phyloP scores from a whole-genome alignment of 2,888 invertebrate genomes.

The Drosophila algonquin region DNA sequence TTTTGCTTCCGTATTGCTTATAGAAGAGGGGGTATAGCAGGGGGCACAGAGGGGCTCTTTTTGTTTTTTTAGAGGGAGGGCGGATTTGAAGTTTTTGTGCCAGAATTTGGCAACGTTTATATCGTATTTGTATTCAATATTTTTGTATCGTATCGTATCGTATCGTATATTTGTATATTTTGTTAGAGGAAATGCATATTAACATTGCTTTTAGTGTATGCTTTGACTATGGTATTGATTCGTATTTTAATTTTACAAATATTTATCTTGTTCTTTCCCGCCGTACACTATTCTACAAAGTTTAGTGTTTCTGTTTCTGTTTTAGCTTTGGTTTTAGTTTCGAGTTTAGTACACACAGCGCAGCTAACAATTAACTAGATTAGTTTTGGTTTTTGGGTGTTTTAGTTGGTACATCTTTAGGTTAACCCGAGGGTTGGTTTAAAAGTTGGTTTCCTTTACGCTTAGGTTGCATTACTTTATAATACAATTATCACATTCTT shows the following conservation, averaged over 20 bases:
- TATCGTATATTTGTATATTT: conserved; percentile 18
- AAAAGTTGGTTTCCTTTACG: conserved; percentile 51
- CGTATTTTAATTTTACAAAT: conserved; percentile 24
- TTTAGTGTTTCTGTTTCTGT: conserved; percentile 13
- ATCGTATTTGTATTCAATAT: neutral
- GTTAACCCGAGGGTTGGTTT: conserved; percentile 30
- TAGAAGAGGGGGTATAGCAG: conserved; percentile 15
- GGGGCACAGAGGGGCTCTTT: conserved; percentile 11
- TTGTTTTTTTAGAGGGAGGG: conserved; percentile 5
- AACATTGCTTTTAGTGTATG: conserved; percentile 55
- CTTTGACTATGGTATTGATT: conserved; percentile 17
- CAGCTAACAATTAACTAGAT: conserved; percentile 39
- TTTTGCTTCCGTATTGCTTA: conserved; percentile 63
- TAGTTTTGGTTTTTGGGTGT: conserved; percentile 30
- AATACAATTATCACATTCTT: conserved; percentile 79
- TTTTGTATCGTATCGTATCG: neutral
- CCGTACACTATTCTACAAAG: conserved; percentile 43
- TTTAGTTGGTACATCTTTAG: conserved; percentile 32
- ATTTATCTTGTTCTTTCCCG: conserved; percentile 11
- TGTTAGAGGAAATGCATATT: conserved; percentile 56
- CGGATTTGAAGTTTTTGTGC: conserved; percentile 20
- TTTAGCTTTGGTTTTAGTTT: conserved; percentile 15
- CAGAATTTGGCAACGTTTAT: conserved; percentile 21
- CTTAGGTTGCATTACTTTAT: conserved; percentile 74
- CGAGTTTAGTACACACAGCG: conserved; percentile 36